Evolutionary conservation across 2,888 invertebrate species (phyloP).

Genomic region (Cheilosia grossa): DNA sequence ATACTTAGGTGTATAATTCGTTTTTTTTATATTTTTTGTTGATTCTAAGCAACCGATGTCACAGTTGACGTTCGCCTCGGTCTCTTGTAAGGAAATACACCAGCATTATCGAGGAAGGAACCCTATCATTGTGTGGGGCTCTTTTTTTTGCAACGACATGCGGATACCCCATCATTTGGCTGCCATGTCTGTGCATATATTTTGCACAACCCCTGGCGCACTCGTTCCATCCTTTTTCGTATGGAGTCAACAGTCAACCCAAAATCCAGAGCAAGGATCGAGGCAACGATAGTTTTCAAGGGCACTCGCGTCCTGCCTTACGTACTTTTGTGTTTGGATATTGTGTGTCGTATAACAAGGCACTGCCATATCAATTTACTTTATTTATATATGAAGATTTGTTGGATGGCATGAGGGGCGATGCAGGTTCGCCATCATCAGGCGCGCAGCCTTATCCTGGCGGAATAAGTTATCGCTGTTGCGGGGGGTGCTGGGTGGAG

Average conservation of each 20-base stretch:
- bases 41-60: conserved; percentile 72
- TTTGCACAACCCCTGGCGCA: conserved; percentile 16
- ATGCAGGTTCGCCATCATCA: conserved; percentile 25
- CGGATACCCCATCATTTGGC: conserved; percentile 52
- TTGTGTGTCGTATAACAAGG: conserved; percentile 19
- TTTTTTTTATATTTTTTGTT: conserved; percentile 40
- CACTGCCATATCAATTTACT: conserved; percentile 59
- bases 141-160: conserved; percentile 16
- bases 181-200: conserved; percentile 72
- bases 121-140: conserved; percentile 25
- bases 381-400: conserved; percentile 63
- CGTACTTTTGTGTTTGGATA: conserved; percentile 38
- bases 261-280: conserved; percentile 34
- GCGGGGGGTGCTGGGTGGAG: conserved; percentile 12
- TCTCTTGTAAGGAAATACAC: conserved; percentile 36
- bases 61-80: conserved; percentile 64
- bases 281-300: conserved; percentile 63
- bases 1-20: neutral
- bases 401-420: conserved; percentile 33
- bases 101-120: conserved; percentile 45
- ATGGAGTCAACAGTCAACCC: conserved; percentile 23
- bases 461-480: conserved; percentile 54
- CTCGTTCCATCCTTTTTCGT: conserved; percentile 31
- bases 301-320: conserved; percentile 55
- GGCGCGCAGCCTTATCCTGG: conserved; percentile 11